Evolutionary conservation across 2,797 vertebrate species (phyloP).

Genomic region (Hylomyscus alleni): DNA sequence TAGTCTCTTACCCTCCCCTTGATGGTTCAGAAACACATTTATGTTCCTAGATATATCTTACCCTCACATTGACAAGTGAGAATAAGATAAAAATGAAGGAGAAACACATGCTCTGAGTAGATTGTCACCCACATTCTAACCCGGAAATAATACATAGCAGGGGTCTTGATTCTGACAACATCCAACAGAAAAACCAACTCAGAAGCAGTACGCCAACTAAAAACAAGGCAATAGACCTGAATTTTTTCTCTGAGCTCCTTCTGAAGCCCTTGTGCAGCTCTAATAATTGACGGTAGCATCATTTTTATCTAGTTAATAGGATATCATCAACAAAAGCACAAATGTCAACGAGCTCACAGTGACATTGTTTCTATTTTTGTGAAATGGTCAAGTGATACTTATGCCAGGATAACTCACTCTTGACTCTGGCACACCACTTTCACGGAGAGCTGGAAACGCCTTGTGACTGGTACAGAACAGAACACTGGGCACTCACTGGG

Average conservation of each 20-base stretch:
- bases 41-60: not conserved
- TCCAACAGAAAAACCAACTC: slow-evolving; percentile 73
- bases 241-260: not conserved
- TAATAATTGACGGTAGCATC: not conserved
- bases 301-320: slow-evolving; percentile 33
- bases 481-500: not conserved
- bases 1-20: not conserved
- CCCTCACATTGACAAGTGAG: not conserved
- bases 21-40: slow-evolving; percentile 13
- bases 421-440: not conserved
- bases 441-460: not conserved
- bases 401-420: slow-evolving; percentile 12
- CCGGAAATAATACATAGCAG: slow-evolving; percentile 62
- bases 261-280: slow-evolving; percentile 31
- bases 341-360: slow-evolving; percentile 41
- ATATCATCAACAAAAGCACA: slow-evolving; percentile 46
- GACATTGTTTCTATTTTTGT: slow-evolving; percentile 25
- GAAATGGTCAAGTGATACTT: slow-evolving; percentile 47
- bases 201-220: not conserved
- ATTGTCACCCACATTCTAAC: slow-evolving; percentile 68
- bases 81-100: slow-evolving; percentile 40
- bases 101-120: slow-evolving; percentile 30
- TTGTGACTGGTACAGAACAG: not conserved
- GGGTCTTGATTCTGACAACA: slow-evolving; percentile 6
- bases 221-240: slow-evolving; percentile 36